phyloP scores from a whole-genome alignment of 2,113 vertebrate species.

The Speoplatyrhinus poulsoni region DNA sequence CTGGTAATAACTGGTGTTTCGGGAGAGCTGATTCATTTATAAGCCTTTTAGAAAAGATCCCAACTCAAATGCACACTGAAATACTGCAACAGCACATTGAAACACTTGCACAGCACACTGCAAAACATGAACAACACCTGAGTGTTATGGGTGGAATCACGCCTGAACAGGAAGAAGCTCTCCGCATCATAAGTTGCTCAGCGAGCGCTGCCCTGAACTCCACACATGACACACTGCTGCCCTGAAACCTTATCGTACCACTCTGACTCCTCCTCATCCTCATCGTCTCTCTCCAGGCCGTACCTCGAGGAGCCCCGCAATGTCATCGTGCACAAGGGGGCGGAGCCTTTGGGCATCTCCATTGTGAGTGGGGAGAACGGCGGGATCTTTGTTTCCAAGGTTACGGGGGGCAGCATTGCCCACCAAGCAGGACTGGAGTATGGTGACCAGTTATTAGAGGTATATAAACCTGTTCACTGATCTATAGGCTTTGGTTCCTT shows the following conservation, averaged over 20 bases:
- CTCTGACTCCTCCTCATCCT: conserved; percentile 8
- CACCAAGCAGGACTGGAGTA: conserved; percentile 97
- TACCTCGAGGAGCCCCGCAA: conserved; percentile 95
- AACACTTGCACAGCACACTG: not conserved
- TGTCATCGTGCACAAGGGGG: conserved; percentile 93
- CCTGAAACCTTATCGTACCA: not conserved
- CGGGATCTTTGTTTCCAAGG: conserved; percentile 97
- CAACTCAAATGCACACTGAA: conserved; percentile 4
- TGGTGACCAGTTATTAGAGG: conserved; percentile 96
- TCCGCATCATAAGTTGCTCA: conserved; percentile 36
- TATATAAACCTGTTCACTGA: conserved; percentile 51
- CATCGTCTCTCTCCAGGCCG: conserved; percentile 76
- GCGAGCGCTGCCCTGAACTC: conserved; percentile 8
- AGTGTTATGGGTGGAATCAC: conserved; percentile 2
- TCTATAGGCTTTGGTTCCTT: too few relatives aligned
- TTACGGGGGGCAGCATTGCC: conserved; percentile 93
- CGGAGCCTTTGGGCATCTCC: conserved; percentile 95
- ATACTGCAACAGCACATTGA: not conserved
- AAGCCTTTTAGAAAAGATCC: conserved; percentile 15
- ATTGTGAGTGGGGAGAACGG: conserved; percentile 96
- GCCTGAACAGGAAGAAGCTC: conserved; percentile 18
- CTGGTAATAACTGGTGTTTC: conserved; percentile 5
- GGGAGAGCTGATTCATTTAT: conserved; percentile 30
- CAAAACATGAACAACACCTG: too few relatives aligned
- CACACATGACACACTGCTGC: not conserved